Evolutionary conservation across 2,797 vertebrate genomes (phyloP).

Genomic region (Paedocypris micromegethes): DNA sequence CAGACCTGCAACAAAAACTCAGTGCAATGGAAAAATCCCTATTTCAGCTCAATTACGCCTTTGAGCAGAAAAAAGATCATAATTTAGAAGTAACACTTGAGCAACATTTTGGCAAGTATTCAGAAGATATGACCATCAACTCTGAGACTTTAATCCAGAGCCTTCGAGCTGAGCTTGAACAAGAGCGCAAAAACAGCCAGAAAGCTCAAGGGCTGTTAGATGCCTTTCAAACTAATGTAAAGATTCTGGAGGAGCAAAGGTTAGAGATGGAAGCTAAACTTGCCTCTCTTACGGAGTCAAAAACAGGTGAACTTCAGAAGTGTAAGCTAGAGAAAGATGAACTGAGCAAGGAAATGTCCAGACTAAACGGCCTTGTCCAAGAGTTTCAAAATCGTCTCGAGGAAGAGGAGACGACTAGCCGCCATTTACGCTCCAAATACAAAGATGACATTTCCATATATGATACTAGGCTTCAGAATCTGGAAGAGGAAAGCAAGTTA

Average conservation of each 20-base stretch:
- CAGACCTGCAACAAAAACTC: constrained; percentile 53
- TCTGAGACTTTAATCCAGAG: constrained; percentile 47
- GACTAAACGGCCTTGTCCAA: constrained; percentile 52
- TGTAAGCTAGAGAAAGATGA: constrained; percentile 71
- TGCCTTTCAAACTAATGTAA: constrained; percentile 64
- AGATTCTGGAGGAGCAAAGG: constrained; percentile 59
- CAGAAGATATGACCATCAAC: not conserved
- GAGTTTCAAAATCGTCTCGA: constrained; percentile 61
- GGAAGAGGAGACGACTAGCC: constrained; percentile 51
- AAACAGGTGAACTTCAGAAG: constrained; percentile 61
- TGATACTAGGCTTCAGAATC: constrained; percentile 48
- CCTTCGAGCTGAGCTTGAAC: constrained; percentile 63
- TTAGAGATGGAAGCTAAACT: constrained; percentile 60
- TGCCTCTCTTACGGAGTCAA: constrained; percentile 56
- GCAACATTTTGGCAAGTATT: not conserved
- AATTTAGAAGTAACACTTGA: constrained; percentile 2
- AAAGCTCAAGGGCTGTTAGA: constrained; percentile 47
- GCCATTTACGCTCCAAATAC: constrained; percentile 44
- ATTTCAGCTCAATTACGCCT: constrained; percentile 46
- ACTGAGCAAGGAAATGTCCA: constrained; percentile 63
- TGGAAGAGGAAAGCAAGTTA: constrained; percentile 55
- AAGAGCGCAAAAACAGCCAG: constrained; percentile 58
- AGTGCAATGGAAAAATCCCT: constrained; percentile 45
- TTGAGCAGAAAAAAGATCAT: constrained; percentile 33
- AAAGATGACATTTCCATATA: constrained; percentile 51